Evolutionary conservation across 1,140 invertebrate genomes (phyloP), one percentile per base, ranked within the genome.

Genomic region (Plodia interpunctella): DNA sequence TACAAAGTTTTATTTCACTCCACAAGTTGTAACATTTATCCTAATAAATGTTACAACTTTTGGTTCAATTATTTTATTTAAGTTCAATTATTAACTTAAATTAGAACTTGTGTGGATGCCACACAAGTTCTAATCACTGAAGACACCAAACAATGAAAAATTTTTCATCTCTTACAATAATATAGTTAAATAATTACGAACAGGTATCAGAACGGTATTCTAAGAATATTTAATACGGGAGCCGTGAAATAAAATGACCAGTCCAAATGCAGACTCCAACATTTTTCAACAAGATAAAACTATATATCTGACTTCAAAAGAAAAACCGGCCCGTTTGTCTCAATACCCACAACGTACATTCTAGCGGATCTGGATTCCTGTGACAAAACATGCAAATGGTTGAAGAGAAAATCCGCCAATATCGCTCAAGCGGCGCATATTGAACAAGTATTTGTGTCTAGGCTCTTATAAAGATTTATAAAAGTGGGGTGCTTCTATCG

Each of bases 401-500:
- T 50, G 49, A 49, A 51, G 58, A 32, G 52, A 54, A 64, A 72
- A 63, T 63, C 63, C 63, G 54, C 28, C 49, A 58, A 71, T 67
- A 69, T 69, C 66, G 60, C 30, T 62, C 63, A 62, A 65, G 55
- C 57, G 44, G 50, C 58, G 63, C 66, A 72, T 73, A 70, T 73
- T 70, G 72, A 71, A 63, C 62, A 66, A 66, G 61, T 65, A 60
- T 73, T 66, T 70, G 67, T 67, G 66, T 69, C 66, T 70, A 65
- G 65, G 65, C 67, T 62, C 68, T 68, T 70, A 67, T 65, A 59
- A 56, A 68, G 71, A 67, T 76, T 72, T 70, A 65, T 68, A 69
- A 65, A 74, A 69, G 67, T 69, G 65, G 68, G 76, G 70, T 63
- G 59, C 60, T 68, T 64, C 65, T 68, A 65, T 67, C 59, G 72